Base-by-base conservation (phyloP, 1,140 invertebrate species). In the Acromyrmex charruanus region DNA sequence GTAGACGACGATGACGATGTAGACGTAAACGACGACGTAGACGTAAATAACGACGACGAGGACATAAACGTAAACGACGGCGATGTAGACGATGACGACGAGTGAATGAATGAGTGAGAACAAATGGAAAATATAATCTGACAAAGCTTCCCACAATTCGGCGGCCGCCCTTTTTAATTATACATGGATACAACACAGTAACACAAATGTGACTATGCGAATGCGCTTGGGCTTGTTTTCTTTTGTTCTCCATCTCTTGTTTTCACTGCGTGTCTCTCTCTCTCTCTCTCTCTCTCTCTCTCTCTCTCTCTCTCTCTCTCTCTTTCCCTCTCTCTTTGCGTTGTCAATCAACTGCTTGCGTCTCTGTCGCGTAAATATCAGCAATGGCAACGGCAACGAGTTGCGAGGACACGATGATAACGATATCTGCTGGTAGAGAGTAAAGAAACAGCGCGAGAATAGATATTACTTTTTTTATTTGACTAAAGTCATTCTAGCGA, bases 161-260 rank as follows among this genome's bases (percentile, higher is more conserved):
- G 88, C 90, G 91, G 87, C 61, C 44, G 69, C 31, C 35, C 55
- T 49, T 92, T 89, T 90, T 93, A 77, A 86, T 88, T 86, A 81
- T 90, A 66, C 86, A 51, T 82, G 91, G 93, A 92, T 90, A 93
- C 69, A 92, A 84, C 91, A 92, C 87, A 85, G 91, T 91, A 90
- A 92, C 87, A 81, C 49, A 81, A 53, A 89, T 86, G 86, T 90
- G 88, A 89, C 85, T 55, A 84, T 85, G 80, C 82, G 72, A 90
- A 87, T 86, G 89, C 87, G 90, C 90, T 87, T 91, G 77, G 87
- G 90, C 51, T 85, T 77, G 49, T 74, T 88, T 51, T 81, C 31
- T 58, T 84, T 55, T 88, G 68, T 88, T 87, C 61, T 69, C 39
- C 65, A 65, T 86, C 65, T 87, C 86, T 87, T 53, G 9, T 6